phyloP scores from a whole-genome alignment of 2,113 vertebrate species.

The Cebidichthys violaceus region DNA sequence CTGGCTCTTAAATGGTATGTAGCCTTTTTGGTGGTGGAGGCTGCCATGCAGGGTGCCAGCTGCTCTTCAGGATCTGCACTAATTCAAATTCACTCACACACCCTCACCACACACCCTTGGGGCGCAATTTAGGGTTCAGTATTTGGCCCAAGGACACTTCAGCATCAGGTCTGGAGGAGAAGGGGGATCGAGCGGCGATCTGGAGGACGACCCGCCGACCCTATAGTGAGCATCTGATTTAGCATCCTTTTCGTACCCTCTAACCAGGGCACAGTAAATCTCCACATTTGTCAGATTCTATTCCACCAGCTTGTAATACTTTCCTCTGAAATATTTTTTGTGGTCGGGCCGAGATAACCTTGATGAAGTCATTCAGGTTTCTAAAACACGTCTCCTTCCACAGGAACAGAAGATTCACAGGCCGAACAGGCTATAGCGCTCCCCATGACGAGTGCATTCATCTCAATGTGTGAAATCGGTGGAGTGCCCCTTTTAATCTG shows the following conservation, averaged over 20 bases:
- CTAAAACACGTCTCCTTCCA: neutral
- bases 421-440: neutral
- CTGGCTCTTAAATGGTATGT: neutral
- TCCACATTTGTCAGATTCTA: neutral
- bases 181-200: neutral
- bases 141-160: neutral
- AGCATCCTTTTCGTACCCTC: neutral
- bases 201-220: neutral
- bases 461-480: neutral
- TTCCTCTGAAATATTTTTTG: neutral
- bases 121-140: neutral
- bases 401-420: neutral
- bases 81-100: neutral
- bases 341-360: neutral
- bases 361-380: neutral
- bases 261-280: neutral
- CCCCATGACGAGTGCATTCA: neutral
- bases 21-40: too few species aligned
- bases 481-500: neutral
- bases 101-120: neutral
- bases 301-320: neutral
- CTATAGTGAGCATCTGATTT: neutral
- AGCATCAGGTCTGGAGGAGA: neutral
- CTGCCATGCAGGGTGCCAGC: too few species aligned
- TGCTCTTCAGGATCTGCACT: neutral